Evolutionary conservation across 53 echinoderm and acorn worm genomes (phyloP), one percentile per base, ranked within the genome.

Genomic region (Pentamera pediparva): DNA sequence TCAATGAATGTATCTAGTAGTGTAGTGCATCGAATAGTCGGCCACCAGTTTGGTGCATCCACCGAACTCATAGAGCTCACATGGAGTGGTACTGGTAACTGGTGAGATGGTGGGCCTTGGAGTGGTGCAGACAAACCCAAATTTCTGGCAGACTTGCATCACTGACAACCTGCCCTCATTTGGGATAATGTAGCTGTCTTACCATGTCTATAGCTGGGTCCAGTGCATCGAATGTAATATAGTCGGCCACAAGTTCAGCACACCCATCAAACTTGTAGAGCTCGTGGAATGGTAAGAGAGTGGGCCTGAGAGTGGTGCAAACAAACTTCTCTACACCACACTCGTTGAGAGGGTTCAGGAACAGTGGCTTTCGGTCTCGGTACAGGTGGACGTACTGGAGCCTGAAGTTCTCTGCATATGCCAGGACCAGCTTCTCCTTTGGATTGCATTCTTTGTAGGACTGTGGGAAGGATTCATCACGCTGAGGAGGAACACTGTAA

Each of bases 321-420:
- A 91, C 98, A 89, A 98, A 91, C 79, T 98, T 98, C 21, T 98
- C 98, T 22, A 85, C 83, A 2, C 82, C 74, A 35, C 96, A 89
- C 37, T 98, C 98, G 39, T 98, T 98, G 52, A 92, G 84, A 5
- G 98, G 98, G 32, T 77, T 80, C 13, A 96, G 78, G 31, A 96
- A 75, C 61, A 96, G 76, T 40, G 98, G 98, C 45, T 96, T 96
- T 24, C 98, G 76, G 56, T 96, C 96, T 26, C 98, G 55, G 76
- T 96, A 96, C 30, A 96, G 81, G 70, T 96, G 98, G 22, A 96
- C 98, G 37, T 91, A 96, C 81, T 96, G 98, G 7, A 91, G 98
- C 10, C 98, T 82, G 70, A 91, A 95, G 78, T 95, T 95, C 58
- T 95, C 96, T 26, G 96, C 96, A 69, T 91, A 95, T 19, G 92